These are phyloP conservation scores for Acanthoscelides obtectus DNA, from an alignment of 2,888 invertebrate genomes.

Conservation along the genomic window DNA sequence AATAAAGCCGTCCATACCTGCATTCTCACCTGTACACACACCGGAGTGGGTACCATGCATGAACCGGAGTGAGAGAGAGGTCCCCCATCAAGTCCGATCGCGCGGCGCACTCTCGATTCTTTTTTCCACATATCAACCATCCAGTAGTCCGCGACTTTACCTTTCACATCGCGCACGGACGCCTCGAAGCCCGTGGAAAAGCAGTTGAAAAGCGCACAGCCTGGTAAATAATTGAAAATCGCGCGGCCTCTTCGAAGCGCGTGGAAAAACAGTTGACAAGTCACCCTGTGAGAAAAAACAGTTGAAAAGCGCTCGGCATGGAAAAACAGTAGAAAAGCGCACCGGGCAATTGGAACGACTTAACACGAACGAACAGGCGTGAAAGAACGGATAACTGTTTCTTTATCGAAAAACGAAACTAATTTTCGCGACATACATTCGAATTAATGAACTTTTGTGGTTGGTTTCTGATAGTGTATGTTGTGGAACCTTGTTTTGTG, in stretches of 20 bases:
- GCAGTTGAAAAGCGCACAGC: neutral
- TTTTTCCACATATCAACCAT: neutral
- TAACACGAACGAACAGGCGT: neutral
- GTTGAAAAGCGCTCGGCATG: neutral
- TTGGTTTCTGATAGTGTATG: neutral
- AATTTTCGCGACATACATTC: neutral
- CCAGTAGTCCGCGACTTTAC: neutral
- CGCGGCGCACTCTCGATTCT: neutral
- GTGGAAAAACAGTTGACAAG: too few species aligned
- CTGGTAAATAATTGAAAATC: too few species aligned
- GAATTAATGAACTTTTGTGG: neutral
- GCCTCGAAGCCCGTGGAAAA: neutral
- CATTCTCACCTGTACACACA: neutral
- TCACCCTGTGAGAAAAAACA: too few species aligned
- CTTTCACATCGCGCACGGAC: neutral
- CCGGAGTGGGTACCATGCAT: neutral
- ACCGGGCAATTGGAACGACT: neutral
- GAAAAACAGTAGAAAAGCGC: neutral
- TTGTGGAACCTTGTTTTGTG: constrained; percentile 3
- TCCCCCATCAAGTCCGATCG: neutral
- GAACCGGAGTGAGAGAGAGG: neutral
- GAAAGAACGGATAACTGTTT: neutral
- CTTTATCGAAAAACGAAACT: neutral
- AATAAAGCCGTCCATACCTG: neutral
- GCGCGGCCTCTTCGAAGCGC: too few species aligned